Percentiles rank a stretch among this genome's conserved stretches.
Evolutionary conservation across 64 coral and sea anemone species (phyloP).

Genomic region (Dendronephthya gigantea): DNA sequence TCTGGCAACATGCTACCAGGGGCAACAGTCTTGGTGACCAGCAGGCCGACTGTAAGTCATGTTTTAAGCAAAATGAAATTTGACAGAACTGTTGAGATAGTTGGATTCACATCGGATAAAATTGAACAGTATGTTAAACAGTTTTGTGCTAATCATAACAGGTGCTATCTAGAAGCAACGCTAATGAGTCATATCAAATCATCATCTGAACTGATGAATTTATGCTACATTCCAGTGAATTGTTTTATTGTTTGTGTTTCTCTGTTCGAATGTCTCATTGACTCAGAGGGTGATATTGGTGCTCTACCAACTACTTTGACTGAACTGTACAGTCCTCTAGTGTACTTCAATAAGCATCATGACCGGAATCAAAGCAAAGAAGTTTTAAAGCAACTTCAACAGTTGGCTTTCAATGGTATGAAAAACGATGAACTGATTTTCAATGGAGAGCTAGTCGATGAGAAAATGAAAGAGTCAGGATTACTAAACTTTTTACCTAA

Average conservation of each 20-base stretch:
- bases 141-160: background rate
- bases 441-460: background rate
- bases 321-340: background rate
- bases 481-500: background rate
- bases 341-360: background rate
- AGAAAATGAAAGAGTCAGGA: background rate
- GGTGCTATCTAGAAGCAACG: background rate
- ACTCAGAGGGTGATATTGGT: background rate
- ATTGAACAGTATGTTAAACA: background rate
- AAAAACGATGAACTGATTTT: background rate
- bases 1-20: background rate
- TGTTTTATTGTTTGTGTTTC: background rate
- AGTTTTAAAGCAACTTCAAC: background rate
- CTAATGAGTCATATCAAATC: background rate
- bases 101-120: background rate
- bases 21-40: background rate
- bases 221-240: background rate
- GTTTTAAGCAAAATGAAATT: background rate
- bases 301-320: background rate
- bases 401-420: background rate
- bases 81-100: background rate
- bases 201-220: background rate
- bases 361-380: background rate
- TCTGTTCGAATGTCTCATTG: background rate
- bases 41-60: background rate